phyloP scores from a whole-genome alignment of 2,888 invertebrate genomes.

The Apodemia duryi region DNA sequence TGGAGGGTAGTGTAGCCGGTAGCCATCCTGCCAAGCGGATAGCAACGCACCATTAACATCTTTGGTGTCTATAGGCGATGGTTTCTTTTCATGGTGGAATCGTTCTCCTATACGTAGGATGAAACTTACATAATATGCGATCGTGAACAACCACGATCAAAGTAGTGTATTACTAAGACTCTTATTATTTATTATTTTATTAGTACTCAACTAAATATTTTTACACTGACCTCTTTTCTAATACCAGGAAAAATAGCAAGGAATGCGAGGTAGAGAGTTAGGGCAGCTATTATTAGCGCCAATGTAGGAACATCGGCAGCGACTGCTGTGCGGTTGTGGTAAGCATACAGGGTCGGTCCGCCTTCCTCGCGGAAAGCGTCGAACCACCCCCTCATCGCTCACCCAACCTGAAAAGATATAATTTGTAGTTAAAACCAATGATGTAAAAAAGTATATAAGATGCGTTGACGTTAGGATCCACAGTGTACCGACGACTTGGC shows the following conservation, averaged over 20 bases:
- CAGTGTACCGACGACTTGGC: conserved; percentile 40
- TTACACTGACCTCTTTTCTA: conserved; percentile 88
- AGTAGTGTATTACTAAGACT: no score
- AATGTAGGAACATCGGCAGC: conserved; percentile 95
- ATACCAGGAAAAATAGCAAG: conserved; percentile 97
- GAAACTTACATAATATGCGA: no score
- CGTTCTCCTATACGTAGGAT: no score
- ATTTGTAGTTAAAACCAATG: no score
- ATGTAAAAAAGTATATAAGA: background rate
- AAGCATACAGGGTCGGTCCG: conserved; percentile 96
- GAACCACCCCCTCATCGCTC: conserved; percentile 96
- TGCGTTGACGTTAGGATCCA: background rate
- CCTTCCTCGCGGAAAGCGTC: conserved; percentile 98
- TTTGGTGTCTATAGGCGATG: no score
- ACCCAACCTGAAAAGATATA: conserved; percentile 54
- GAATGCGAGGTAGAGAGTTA: conserved; percentile 95
- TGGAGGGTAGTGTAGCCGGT: no score
- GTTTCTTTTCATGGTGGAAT: no score
- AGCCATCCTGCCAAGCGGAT: no score
- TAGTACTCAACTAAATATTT: no score
- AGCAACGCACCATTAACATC: no score
- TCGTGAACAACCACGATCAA: no score
- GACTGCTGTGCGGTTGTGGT: conserved; percentile 96
- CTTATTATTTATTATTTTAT: no score
- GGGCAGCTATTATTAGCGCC: conserved; percentile 91